These are phyloP conservation scores for Percopsis transmontana DNA, from an alignment of 2,113 vertebrate genomes.

Conservation along the genomic window DNA sequence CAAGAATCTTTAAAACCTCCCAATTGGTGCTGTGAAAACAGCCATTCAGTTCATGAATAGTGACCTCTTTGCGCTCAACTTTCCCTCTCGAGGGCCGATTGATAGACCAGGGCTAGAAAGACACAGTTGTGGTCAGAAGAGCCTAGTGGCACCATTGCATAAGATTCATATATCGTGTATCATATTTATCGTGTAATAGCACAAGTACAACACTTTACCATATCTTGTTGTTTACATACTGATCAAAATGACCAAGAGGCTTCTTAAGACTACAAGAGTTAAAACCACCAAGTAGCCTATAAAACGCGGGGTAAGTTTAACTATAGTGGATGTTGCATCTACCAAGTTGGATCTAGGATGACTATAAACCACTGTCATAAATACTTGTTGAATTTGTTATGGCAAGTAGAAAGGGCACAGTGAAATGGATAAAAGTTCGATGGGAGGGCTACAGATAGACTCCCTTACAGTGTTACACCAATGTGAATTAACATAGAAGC, in stretches of 20 bases:
- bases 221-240: slow-evolving; percentile 3
- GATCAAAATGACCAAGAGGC: neutral
- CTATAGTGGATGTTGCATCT: neutral
- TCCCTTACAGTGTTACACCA: neutral
- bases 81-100: neutral
- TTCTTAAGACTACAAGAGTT: slow-evolving; percentile 4
- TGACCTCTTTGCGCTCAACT: neutral
- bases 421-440: neutral
- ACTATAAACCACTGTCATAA: neutral
- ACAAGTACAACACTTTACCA: neutral
- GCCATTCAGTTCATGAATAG: slow-evolving; percentile 4
- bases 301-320: neutral
- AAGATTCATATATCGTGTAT: neutral
- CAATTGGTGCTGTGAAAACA: slow-evolving; percentile 1
- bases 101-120: neutral
- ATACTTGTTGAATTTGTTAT: neutral
- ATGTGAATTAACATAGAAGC: neutral
- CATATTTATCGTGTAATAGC: slow-evolving; percentile 7
- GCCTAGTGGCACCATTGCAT: neutral
- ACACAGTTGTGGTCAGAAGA: slow-evolving; percentile 2
- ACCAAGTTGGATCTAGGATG: neutral
- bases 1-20: slow-evolving; percentile 2
- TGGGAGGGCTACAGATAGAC: neutral
- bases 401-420: neutral
- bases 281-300: neutral